Percentiles rank a stretch among this genome's conserved stretches.
Conservation (phyloP, 2,113 vertebrate species). For the Leucopsar rothschildi region DNA sequence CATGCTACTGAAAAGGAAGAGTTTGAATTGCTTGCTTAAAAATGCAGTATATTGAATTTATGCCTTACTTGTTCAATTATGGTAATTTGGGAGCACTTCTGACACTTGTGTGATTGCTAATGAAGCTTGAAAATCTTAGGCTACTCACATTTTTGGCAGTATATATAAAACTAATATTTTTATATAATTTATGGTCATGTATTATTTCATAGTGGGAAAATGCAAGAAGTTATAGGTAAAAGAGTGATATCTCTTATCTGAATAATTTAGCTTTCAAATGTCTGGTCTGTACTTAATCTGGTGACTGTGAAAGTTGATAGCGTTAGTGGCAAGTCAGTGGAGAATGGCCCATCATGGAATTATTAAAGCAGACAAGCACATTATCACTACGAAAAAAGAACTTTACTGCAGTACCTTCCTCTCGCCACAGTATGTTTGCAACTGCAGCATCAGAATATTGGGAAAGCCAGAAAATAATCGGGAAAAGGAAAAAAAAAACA, state of each 20-base stretch:
- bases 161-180: neutral
- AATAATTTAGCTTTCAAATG: slow-evolving; percentile 5
- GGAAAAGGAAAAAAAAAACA: slow-evolving; percentile 53
- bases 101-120: neutral
- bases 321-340: slow-evolving; percentile 46
- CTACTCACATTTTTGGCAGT: neutral
- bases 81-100: slow-evolving; percentile 21
- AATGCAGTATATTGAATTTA: slow-evolving; percentile 14
- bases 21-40: neutral
- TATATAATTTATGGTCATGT: neutral
- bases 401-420: slow-evolving; percentile 88
- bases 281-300: slow-evolving; percentile 2
- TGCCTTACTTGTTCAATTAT: slow-evolving; percentile 19
- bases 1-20: neutral
- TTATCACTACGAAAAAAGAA: slow-evolving; percentile 64
- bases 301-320: neutral
- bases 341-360: slow-evolving; percentile 54
- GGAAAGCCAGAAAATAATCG: slow-evolving; percentile 57
- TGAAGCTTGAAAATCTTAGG: neutral
- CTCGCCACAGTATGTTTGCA: slow-evolving; percentile 97
- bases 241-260: neutral
- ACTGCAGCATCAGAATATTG: slow-evolving; percentile 79
- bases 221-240: neutral
- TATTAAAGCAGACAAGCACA: slow-evolving; percentile 70
- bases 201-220: neutral